phyloP scores from a whole-genome alignment of 2,113 vertebrate species.

The Pygoscelis adeliae region DNA sequence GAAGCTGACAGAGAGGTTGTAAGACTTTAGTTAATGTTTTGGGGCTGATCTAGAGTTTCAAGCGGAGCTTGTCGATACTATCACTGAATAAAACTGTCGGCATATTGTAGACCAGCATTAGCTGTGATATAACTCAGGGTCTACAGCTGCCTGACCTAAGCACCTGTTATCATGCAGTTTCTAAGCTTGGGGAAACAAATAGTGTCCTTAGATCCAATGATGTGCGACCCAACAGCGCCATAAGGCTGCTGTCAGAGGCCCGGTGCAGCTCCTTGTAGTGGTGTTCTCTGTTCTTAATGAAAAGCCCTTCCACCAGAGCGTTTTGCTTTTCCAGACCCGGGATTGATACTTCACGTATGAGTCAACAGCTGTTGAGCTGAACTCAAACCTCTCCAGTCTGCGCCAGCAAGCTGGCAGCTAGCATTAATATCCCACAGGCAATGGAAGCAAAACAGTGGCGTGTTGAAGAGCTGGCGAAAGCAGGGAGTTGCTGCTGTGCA shows the following conservation, averaged over 20 bases:
- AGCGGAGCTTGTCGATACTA: neutral
- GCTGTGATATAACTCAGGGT: neutral
- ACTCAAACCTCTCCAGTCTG: neutral
- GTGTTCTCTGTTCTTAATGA: neutral
- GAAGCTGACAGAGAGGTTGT: neutral
- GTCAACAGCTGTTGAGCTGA: conserved; percentile 10
- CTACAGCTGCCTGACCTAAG: neutral
- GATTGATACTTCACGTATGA: neutral
- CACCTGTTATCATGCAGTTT: neutral
- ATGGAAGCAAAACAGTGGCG: neutral
- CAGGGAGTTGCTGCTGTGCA: neutral
- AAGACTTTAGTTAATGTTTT: neutral
- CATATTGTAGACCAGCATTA: neutral
- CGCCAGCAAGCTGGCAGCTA: neutral
- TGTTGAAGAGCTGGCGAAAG: neutral
- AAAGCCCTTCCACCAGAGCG: neutral
- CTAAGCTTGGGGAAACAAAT: neutral
- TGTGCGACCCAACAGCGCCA: rapidly evolving
- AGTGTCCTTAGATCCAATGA: neutral
- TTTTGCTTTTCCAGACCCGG: neutral
- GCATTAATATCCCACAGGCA: neutral
- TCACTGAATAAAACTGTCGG: neutral
- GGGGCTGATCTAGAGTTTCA: neutral
- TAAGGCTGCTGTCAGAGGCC: neutral
- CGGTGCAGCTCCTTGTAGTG: neutral